Evolutionary conservation across 2,113 vertebrate species (phyloP).

Genomic region (Urocolius indicus): DNA sequence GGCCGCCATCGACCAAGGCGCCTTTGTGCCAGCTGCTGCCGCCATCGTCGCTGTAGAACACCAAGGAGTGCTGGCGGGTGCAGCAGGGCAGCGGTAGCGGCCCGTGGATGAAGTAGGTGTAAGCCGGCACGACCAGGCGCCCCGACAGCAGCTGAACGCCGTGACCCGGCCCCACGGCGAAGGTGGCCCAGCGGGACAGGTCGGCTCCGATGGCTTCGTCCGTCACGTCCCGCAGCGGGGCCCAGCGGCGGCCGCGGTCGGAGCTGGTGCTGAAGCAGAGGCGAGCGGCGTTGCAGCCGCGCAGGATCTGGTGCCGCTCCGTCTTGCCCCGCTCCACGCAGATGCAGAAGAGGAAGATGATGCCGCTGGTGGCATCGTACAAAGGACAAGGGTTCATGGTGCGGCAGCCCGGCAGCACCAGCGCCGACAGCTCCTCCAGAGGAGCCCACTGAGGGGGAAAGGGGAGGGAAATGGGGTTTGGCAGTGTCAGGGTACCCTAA

Average conservation of each 20-base stretch:
- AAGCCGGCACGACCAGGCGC: slow-evolving; percentile 87
- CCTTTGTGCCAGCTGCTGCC: slow-evolving; percentile 85
- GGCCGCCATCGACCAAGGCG: slow-evolving; percentile 10
- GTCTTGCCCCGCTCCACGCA: slow-evolving; percentile 82
- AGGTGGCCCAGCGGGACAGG: slow-evolving; percentile 86
- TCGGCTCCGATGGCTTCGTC: slow-evolving; percentile 77
- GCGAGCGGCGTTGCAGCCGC: slow-evolving; percentile 82
- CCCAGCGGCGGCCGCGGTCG: slow-evolving; percentile 83
- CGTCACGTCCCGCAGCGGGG: slow-evolving; percentile 84
- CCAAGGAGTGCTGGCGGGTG: slow-evolving; percentile 79
- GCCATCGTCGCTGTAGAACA: slow-evolving; percentile 88
- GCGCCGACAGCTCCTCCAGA: neutral
- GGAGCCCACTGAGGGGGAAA: slow-evolving; percentile 71
- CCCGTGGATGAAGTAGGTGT: slow-evolving; percentile 81
- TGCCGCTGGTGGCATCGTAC: slow-evolving; percentile 48
- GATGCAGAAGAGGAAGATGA: slow-evolving; percentile 92
- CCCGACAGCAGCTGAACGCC: slow-evolving; percentile 86
- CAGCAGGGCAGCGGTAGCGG: slow-evolving; percentile 41
- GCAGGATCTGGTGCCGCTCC: slow-evolving; percentile 81
- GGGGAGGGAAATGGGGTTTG: neutral
- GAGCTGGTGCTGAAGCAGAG: slow-evolving; percentile 86
- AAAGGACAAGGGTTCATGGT: slow-evolving; percentile 83
- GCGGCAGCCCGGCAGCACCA: slow-evolving; percentile 65
- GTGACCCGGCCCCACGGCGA: slow-evolving; percentile 92
- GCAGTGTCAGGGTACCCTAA: accelerated